These are phyloP conservation scores for Picathartes gymnocephalus DNA, from an alignment of 2,113 vertebrate species.

Conservation along the genomic window DNA sequence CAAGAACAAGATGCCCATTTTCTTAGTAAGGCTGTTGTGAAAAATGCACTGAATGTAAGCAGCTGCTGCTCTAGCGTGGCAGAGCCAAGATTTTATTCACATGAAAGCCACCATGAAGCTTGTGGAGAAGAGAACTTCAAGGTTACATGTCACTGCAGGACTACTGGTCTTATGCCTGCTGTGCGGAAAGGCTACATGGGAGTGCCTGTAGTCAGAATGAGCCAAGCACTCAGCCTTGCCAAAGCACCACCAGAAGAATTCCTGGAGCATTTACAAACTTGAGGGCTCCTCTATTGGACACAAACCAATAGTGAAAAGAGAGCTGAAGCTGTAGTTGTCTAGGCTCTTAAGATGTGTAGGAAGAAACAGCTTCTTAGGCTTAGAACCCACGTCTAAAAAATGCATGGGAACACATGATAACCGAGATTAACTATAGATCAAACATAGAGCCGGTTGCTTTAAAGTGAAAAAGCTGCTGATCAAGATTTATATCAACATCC, in stretches of 20 bases:
- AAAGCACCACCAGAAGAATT: background rate
- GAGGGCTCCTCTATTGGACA: background rate
- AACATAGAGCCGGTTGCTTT: background rate
- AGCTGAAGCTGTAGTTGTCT: background rate
- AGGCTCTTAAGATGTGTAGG: background rate
- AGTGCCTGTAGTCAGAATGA: background rate
- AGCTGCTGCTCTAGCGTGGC: background rate
- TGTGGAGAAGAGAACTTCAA: background rate
- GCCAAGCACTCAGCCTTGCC: background rate
- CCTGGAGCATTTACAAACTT: background rate
- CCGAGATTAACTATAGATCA: background rate
- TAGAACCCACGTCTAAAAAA: background rate
- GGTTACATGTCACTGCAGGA: background rate
- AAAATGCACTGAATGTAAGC: conserved; percentile 1
- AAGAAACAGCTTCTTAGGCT: background rate
- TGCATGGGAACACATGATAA: background rate
- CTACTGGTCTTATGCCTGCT: background rate
- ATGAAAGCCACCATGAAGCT: background rate
- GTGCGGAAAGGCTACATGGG: background rate
- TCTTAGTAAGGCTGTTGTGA: background rate
- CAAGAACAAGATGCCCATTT: background rate
- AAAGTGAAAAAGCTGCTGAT: background rate
- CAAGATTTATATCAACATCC: background rate
- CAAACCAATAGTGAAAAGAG: background rate
- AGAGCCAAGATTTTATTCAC: background rate